A percentile compares a stretch with the other conserved stretches of the same genome.
These are phyloP conservation scores for Trypoxylon attenuatum DNA, from an alignment of 2,888 invertebrate species.

Conservation along the genomic window DNA sequence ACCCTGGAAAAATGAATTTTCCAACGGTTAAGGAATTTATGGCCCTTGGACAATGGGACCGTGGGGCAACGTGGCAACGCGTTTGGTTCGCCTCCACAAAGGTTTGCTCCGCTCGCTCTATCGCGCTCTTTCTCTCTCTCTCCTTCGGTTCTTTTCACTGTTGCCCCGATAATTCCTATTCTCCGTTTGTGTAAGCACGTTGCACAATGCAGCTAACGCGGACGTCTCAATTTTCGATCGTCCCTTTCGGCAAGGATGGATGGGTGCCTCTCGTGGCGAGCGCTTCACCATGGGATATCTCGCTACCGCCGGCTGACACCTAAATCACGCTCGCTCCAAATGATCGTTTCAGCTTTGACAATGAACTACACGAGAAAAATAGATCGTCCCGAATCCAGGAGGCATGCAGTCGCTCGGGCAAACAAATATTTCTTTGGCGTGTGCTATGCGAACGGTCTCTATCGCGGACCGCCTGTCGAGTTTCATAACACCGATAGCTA, in stretches of 20 bases:
- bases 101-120: slow-evolving; percentile 12
- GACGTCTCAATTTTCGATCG: slow-evolving; percentile 47
- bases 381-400: no score
- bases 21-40: slow-evolving; percentile 69
- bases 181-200: slow-evolving; percentile 44
- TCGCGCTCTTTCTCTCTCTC: slow-evolving; percentile 1
- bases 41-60: slow-evolving; percentile 63
- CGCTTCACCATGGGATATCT: not conserved
- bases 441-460: no score
- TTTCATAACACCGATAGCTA: no score
- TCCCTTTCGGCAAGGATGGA: not conserved
- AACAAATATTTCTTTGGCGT: no score
- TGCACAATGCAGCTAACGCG: slow-evolving; percentile 34
- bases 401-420: no score
- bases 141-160: slow-evolving; percentile 24
- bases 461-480: no score
- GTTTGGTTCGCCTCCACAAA: slow-evolving; percentile 48
- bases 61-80: slow-evolving; percentile 48
- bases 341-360: not conserved
- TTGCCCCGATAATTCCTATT: slow-evolving; percentile 52
- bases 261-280: not conserved
- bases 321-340: slow-evolving; percentile 1
- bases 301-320: not conserved
- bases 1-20: slow-evolving; percentile 68
- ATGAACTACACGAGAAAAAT: no score